Percentiles rank a stretch among this genome's conserved stretches.
These are phyloP conservation scores for Leptobrachium ailaonicum DNA, from an alignment of 2,113 vertebrate species.

Conservation along the genomic window DNA sequence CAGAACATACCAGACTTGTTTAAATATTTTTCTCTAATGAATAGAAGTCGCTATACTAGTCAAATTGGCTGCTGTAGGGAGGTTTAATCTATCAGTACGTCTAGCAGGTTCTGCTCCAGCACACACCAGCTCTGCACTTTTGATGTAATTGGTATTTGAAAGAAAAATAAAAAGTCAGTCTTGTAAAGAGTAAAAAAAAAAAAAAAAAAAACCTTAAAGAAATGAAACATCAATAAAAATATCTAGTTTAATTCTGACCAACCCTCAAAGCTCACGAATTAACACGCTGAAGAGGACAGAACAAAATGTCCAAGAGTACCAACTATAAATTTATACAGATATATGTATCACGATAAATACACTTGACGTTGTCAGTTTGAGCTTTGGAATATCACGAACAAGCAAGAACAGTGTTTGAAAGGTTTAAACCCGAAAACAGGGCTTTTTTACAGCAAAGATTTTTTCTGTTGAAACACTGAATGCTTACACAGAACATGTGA, in stretches of 20 bases:
- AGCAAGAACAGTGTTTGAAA: too few relatives aligned
- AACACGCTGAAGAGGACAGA: too few relatives aligned
- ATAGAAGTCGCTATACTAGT: not conserved
- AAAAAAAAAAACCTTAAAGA: not conserved
- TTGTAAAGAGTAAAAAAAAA: not conserved
- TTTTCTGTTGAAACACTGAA: too few relatives aligned
- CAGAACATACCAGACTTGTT: not conserved
- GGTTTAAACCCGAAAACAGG: too few relatives aligned
- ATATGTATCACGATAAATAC: too few relatives aligned
- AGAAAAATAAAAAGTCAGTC: not conserved
- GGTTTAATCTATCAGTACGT: conserved; percentile 6
- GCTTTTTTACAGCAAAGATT: too few relatives aligned
- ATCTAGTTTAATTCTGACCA: too few relatives aligned
- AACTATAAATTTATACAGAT: not conserved
- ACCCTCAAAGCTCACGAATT: too few relatives aligned
- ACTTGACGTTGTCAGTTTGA: too few relatives aligned
- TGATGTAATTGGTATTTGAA: conserved; percentile 10
- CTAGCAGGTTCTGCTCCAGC: not conserved
- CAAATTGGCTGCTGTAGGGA: conserved; percentile 6
- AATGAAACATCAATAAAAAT: not conserved
- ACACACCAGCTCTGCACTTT: conserved; percentile 18
- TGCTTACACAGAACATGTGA: too few relatives aligned
- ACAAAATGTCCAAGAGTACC: not conserved
- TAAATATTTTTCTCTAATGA: conserved; percentile 28
- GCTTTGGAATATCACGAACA: too few relatives aligned